Conservation (phyloP, 1,140 invertebrate species). For the Paramacrobiotus metropolitanus region DNA sequence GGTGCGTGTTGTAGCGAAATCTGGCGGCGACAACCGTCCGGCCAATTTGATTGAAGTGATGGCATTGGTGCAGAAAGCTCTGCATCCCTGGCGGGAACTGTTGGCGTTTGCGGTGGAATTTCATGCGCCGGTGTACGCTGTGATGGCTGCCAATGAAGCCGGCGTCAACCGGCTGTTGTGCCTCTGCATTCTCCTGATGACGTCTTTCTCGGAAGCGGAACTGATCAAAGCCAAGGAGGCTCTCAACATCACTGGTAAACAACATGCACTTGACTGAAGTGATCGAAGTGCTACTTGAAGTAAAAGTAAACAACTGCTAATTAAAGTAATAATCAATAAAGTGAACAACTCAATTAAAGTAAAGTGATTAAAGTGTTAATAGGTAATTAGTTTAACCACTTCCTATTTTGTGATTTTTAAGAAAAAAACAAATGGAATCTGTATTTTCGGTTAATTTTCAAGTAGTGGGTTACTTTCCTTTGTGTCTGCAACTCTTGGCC, state of each 20-base stretch:
- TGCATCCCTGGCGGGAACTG: neutral
- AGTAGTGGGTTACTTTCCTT: too few relatives aligned
- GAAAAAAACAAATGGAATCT: too few relatives aligned
- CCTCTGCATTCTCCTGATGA: neutral
- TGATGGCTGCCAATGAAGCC: neutral
- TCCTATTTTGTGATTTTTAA: too few relatives aligned
- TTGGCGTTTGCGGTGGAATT: neutral
- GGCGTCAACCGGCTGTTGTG: neutral
- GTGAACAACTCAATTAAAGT: neutral
- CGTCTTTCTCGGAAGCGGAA: neutral
- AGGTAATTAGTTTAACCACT: too few relatives aligned
- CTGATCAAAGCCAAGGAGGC: too few relatives aligned
- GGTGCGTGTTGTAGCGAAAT: neutral
- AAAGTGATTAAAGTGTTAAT: too few relatives aligned
- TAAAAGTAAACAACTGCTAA: neutral
- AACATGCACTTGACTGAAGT: too few relatives aligned
- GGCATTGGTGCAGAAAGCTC: neutral
- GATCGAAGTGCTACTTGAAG: neutral
- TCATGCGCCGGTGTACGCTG: neutral
- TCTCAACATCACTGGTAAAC: too few relatives aligned
- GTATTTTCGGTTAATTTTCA: too few relatives aligned
- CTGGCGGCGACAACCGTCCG: neutral
- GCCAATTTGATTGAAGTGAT: neutral
- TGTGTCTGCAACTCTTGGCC: too few relatives aligned
- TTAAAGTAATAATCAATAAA: neutral